Evolutionary conservation across 2,797 vertebrate genomes (phyloP), one percentile per base, ranked within the genome.

Genomic region (Lagodon rhomboides): DNA sequence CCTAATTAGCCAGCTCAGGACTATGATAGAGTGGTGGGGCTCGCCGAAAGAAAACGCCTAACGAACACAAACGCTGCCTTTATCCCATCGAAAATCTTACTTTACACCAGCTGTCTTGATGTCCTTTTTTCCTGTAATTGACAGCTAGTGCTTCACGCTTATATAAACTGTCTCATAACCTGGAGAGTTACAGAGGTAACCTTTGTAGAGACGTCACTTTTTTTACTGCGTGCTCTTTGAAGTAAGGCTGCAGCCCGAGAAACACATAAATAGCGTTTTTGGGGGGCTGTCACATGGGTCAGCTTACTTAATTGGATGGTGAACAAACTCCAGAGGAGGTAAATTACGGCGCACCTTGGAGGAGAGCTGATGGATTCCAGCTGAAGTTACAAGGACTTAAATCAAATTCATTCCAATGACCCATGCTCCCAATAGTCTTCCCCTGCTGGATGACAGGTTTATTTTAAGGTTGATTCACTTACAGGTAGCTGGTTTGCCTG

Each of bases 1-100:
- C 79, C 83, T 92, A 91, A 92, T 93, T 92, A 92, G 79, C 79
- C 43, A 25, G 70, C 81, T 74, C 72, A 67, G 60, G 67, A 70
- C 68, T 58, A 18, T 84, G 86, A 90, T 76, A 18, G 78, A 89
- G 85, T 30, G 74, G 38, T 53, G 16, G 56, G 67, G 70, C 60
- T 80, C 75, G 63, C 70, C 80, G 59, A 75, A 82, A 34, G 34
- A 34, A 60, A 79, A 50, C 38, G 75, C 16, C 12, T 84, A 91
- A 89, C 67, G 79, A 91, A 90, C 79, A 79, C 80, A 76, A 79
- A 84, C 16, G 75, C 80, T 70, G 70, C 66, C 73, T 79, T 77
- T 67, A 84, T 88, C 68, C 67, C 61, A 16, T 0, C 2, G 3
- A 62, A 59, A 38, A 67, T 69, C 67, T 43, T n/a, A 2, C 77